A percentile compares a stretch with the other conserved stretches of the same genome.
Conservation (phyloP, 2,797 vertebrate species). For the Stomatorhinus walkeri region DNA sequence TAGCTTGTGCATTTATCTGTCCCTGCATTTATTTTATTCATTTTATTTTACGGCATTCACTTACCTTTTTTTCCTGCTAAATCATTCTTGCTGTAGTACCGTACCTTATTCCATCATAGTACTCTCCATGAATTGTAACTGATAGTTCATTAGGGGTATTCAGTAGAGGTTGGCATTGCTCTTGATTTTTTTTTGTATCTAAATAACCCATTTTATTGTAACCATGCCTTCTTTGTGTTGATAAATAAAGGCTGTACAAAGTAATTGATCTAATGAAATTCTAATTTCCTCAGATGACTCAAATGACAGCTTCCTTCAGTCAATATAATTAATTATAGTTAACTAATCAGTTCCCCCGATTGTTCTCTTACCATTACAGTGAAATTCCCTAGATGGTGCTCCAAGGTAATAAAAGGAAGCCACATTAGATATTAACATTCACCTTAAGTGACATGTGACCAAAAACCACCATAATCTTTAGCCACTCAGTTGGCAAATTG, state of each 20-base stretch:
- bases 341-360: neutral
- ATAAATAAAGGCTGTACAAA: neutral
- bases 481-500: constrained; percentile 1
- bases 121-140: neutral
- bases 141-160: neutral
- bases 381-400: neutral
- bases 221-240: neutral
- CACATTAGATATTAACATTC: neutral
- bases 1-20: neutral
- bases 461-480: neutral
- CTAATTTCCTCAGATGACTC: neutral
- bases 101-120: neutral
- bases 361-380: neutral
- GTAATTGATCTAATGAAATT: neutral
- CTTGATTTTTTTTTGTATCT: neutral
- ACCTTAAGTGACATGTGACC: constrained; percentile 4
- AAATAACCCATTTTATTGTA: neutral
- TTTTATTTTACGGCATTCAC: neutral
- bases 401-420: neutral
- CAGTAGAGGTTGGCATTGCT: neutral
- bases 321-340: constrained; percentile 1
- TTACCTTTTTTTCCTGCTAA: neutral
- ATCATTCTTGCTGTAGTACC: neutral
- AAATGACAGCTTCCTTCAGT: neutral
- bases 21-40: neutral